Evolutionary conservation across 2,113 vertebrate species (phyloP).

Genomic region (Limanda limanda): DNA sequence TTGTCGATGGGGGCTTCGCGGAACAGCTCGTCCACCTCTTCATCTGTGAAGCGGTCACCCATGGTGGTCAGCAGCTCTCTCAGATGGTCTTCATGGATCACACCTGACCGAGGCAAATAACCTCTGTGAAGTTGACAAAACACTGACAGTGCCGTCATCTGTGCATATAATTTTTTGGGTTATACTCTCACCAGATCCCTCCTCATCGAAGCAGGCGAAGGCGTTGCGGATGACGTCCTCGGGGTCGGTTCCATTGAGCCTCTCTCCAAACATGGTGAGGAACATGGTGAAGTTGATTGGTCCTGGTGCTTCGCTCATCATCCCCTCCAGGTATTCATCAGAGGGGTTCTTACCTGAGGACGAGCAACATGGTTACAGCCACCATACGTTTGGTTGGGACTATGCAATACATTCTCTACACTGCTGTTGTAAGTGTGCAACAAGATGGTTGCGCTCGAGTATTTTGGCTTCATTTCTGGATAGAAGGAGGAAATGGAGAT

Average conservation of each 20-base stretch:
- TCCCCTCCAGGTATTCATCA: slow-evolving; percentile 96
- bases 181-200: slow-evolving; percentile 87
- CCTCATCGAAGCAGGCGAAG: slow-evolving; percentile 98
- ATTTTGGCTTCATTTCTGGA: too few species aligned
- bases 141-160: not conserved
- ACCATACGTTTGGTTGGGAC: not conserved
- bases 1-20: slow-evolving; percentile 97
- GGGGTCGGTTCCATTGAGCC: slow-evolving; percentile 96
- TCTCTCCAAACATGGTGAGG: slow-evolving; percentile 99
- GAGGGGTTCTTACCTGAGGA: slow-evolving; percentile 96
- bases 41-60: slow-evolving; percentile 97
- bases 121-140: not conserved
- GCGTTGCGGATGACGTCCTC: slow-evolving; percentile 98
- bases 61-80: slow-evolving; percentile 98
- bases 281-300: slow-evolving; percentile 99
- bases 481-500: too few species aligned
- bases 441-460: too few species aligned
- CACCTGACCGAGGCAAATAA: slow-evolving; percentile 76
- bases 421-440: too few species aligned
- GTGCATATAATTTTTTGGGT: not conserved
- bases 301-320: slow-evolving; percentile 98
- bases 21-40: slow-evolving; percentile 99
- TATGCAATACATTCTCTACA: too few species aligned
- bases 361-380: not conserved
- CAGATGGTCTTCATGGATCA: slow-evolving; percentile 96